phyloP scores from a whole-genome alignment of 2,113 vertebrate species.

The Centropristis striata region DNA sequence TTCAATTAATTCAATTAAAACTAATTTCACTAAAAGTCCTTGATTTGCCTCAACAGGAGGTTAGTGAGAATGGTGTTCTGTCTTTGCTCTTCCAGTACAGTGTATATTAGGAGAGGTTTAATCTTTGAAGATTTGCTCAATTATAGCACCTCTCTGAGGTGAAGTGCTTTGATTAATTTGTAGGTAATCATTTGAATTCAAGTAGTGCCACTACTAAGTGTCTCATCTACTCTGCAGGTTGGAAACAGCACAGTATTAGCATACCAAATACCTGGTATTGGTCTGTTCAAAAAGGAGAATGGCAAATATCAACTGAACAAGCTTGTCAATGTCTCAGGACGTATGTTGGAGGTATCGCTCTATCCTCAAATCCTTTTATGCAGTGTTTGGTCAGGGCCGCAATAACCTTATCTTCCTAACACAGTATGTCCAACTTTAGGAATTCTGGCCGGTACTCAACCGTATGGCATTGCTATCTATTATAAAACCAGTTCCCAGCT shows the following conservation, averaged over 20 bases:
- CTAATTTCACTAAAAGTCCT: constrained; percentile 48
- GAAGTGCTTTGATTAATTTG: constrained; percentile 61
- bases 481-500: constrained; percentile 64
- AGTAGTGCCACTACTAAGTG: constrained; percentile 39
- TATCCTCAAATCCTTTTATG: constrained; percentile 3
- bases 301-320: not conserved
- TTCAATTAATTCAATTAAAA: constrained; percentile 54
- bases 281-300: not conserved
- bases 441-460: constrained; percentile 25
- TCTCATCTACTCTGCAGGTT: constrained; percentile 52
- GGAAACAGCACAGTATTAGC: constrained; percentile 29
- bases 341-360: not conserved
- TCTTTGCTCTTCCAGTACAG: not conserved
- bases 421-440: constrained; percentile 19
- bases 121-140: constrained; percentile 37
- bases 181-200: constrained; percentile 57
- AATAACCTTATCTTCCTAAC: constrained; percentile 29
- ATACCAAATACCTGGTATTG: constrained; percentile 4
- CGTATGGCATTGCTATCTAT: constrained; percentile 58
- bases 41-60: constrained; percentile 54
- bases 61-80: not conserved
- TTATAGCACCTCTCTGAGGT: constrained; percentile 42
- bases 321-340: not conserved
- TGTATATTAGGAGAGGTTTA: constrained; percentile 25
- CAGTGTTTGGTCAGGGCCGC: not conserved